A percentile compares a stretch with the other conserved stretches of the same genome.
phyloP scores from a whole-genome alignment of 2,888 invertebrate species.

The Podotricha telesiphe region DNA sequence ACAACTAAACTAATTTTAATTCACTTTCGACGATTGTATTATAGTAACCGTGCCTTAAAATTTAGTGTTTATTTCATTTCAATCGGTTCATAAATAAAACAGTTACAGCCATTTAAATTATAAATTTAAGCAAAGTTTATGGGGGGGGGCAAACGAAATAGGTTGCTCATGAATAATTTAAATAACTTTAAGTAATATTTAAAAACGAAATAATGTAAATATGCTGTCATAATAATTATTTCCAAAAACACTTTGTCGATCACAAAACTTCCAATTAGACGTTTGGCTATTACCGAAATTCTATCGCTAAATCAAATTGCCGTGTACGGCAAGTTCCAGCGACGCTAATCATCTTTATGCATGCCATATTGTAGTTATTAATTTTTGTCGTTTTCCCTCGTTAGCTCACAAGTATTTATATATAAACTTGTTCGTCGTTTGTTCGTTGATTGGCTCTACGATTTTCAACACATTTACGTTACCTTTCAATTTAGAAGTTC shows the following conservation, averaged over 20 bases:
- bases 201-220: too few species aligned
- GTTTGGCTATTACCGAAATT: slow-evolving; percentile 23
- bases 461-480: not conserved
- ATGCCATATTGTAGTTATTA: slow-evolving; percentile 51
- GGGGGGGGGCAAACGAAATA: too few species aligned
- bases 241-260: not conserved
- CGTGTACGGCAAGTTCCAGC: slow-evolving; percentile 43
- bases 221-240: not conserved
- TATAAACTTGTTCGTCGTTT: slow-evolving; percentile 15
- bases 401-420: slow-evolving; percentile 41
- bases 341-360: slow-evolving; percentile 48
- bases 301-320: slow-evolving; percentile 51
- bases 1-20: too few species aligned
- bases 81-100: too few species aligned
- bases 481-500: too few species aligned
- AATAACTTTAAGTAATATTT: too few species aligned
- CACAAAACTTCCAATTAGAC: not conserved
- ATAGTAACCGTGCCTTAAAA: too few species aligned
- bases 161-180: too few species aligned
- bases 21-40: too few species aligned
- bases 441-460: not conserved
- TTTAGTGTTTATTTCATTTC: too few species aligned
- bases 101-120: too few species aligned
- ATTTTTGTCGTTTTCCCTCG: slow-evolving; percentile 49
- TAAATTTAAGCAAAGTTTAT: too few species aligned